phyloP scores from a whole-genome alignment of 2,888 invertebrate genomes.

The Abrostola triplasia region DNA sequence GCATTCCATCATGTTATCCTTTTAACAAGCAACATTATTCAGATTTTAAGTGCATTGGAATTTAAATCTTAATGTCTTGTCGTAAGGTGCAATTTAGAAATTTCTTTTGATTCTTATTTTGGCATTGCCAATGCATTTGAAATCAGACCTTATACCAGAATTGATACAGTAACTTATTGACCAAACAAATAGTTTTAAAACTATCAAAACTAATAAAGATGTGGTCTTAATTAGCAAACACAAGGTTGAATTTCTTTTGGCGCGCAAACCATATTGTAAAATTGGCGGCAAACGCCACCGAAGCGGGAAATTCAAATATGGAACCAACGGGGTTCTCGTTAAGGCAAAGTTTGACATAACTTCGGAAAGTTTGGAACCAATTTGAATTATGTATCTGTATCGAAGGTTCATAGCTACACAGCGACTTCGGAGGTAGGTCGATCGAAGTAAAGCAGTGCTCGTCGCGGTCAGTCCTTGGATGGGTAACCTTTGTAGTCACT shows the following conservation, averaged over 20 bases:
- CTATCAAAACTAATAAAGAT: not conserved
- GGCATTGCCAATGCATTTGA: conserved; percentile 12
- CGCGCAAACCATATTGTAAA: conserved; percentile 36
- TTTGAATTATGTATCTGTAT: conserved; percentile 28
- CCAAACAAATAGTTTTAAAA: not conserved
- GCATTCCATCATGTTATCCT: conserved; percentile 47
- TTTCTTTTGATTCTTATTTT: conserved; percentile 6
- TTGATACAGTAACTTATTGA: conserved; percentile 25
- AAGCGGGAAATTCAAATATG: conserved; percentile 76
- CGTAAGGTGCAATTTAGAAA: conserved; percentile 1
- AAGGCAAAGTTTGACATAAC: conserved; percentile 59
- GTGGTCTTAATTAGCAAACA: conserved; percentile 1
- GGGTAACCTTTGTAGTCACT: no score
- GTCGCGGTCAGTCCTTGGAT: conserved; percentile 7
- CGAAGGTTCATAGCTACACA: no score
- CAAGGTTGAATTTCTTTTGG: conserved; percentile 61
- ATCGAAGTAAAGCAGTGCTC: no score
- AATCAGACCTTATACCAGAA: conserved; percentile 25
- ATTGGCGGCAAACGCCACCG: conserved; percentile 57
- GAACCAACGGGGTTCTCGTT: conserved; percentile 67
- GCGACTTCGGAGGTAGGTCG: no score
- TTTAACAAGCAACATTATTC: conserved; percentile 32
- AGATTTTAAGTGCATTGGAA: conserved; percentile 8
- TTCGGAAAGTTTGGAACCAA: conserved; percentile 50
- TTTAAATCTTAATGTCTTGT: conserved; percentile 22